A percentile compares a stretch with the other conserved stretches of the same genome.
Conservation (phyloP, 2,797 vertebrate species). For the Lutjanus campechanus region DNA sequence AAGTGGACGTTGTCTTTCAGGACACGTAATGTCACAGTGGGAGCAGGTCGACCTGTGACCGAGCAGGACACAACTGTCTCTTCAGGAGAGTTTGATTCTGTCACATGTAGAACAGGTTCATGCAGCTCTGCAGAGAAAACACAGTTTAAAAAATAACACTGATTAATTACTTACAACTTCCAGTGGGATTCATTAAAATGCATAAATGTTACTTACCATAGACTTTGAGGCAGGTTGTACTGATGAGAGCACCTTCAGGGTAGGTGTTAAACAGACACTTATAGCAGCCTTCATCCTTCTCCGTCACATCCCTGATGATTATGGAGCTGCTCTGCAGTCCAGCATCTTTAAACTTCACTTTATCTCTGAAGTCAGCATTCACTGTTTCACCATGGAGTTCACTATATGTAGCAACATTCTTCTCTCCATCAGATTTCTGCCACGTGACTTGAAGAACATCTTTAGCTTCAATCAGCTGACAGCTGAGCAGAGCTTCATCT, state of each 20-base stretch:
- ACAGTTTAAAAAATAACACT: neutral
- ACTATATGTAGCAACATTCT: neutral
- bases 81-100: conserved; percentile 2
- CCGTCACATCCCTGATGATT: neutral
- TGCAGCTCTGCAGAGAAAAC: conserved; percentile 49
- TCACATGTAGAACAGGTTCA: conserved; percentile 20
- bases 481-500: neutral
- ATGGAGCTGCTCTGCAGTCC: conserved; percentile 1
- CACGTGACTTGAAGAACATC: neutral
- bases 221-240: neutral
- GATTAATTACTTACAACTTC: too few relatives aligned
- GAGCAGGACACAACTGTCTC: too few relatives aligned
- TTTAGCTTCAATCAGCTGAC: neutral
- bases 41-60: too few relatives aligned
- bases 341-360: neutral
- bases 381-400: neutral
- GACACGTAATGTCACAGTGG: too few relatives aligned
- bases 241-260: neutral
- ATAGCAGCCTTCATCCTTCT: neutral
- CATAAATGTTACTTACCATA: conserved; percentile 15
- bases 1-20: too few relatives aligned
- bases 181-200: too few relatives aligned
- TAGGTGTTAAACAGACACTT: neutral
- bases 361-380: neutral
- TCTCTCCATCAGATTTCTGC: neutral